Percentiles rank a stretch among this genome's conserved stretches.
Conservation (phyloP, 2,797 vertebrate genomes). For the Pagetopsis macropterus region DNA sequence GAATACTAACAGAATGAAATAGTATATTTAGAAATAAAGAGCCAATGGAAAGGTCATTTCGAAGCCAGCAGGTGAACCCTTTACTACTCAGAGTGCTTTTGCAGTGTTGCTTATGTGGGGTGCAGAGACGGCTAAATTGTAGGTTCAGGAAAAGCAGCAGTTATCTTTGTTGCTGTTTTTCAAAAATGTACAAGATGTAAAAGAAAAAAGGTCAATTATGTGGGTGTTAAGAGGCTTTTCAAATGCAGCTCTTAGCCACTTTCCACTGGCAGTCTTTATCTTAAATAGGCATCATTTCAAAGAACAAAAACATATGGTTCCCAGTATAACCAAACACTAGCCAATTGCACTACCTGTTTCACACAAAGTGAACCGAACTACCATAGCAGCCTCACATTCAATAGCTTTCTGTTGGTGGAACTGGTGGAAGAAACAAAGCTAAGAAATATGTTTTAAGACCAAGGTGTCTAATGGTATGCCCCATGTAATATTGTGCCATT, state of each 20-base stretch:
- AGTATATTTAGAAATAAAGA: too few relatives aligned
- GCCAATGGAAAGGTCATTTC: too few relatives aligned
- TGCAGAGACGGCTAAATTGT: neutral
- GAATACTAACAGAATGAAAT: too few relatives aligned
- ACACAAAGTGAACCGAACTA: neutral
- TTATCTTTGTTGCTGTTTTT: neutral
- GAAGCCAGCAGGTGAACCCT: neutral
- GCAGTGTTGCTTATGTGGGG: neutral
- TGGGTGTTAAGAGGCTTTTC: conserved; percentile 9
- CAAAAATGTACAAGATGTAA: neutral
- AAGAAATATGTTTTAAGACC: too few relatives aligned
- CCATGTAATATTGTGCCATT: too few relatives aligned
- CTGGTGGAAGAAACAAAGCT: neutral
- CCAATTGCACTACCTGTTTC: conserved; percentile 15
- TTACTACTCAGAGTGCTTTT: neutral
- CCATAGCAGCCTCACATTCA: conserved; percentile 10
- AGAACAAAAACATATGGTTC: conserved; percentile 2
- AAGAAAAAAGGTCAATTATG: conserved; percentile 22
- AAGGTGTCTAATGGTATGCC: too few relatives aligned
- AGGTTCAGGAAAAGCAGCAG: neutral
- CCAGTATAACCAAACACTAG: neutral
- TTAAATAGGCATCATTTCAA: neutral
- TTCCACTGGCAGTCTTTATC: neutral
- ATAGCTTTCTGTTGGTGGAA: neutral
- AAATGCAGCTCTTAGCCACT: conserved; percentile 12